Evolutionary conservation across 2,888 invertebrate genomes (phyloP).

Genomic region (Drosophila atripex): DNA sequence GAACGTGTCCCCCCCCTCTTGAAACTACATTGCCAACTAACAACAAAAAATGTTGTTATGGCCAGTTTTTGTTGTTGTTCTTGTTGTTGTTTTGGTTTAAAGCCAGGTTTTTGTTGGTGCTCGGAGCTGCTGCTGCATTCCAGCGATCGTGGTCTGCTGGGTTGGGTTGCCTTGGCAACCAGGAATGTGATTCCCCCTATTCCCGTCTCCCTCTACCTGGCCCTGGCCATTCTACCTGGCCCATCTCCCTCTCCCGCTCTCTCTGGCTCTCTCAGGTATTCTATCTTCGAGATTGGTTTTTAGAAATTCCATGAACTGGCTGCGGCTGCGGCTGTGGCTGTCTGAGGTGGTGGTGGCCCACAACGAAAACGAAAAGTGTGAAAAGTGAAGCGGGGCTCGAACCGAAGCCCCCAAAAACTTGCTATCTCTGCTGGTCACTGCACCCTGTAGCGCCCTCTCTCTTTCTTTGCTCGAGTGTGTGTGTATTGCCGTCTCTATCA

Average conservation of each 20-base stretch:
- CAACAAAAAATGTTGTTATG: conserved; percentile 35
- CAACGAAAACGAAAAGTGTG: conserved; percentile 78
- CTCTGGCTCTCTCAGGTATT: conserved; percentile 22
- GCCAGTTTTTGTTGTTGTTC: conserved; percentile 53
- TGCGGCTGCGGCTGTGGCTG: too few relatives aligned
- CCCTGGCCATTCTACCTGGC: conserved; percentile 6
- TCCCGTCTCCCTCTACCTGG: conserved; percentile 16
- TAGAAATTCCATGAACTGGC: conserved; percentile 59
- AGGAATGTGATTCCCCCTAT: conserved; percentile 58
- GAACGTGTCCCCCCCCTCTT: neutral
- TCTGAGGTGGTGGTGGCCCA: too few relatives aligned
- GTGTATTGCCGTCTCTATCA: conserved; percentile 3
- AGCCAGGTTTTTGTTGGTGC: conserved; percentile 2
- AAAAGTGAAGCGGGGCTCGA: conserved; percentile 71
- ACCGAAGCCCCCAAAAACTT: conserved; percentile 46
- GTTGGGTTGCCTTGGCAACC: conserved; percentile 54
- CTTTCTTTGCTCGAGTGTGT: neutral
- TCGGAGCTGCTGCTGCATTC: conserved; percentile 64
- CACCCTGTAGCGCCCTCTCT: conserved; percentile 1
- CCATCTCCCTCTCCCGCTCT: conserved; percentile 11
- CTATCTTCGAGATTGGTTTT: conserved; percentile 36
- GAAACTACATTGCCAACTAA: conserved; percentile 29
- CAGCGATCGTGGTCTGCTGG: conserved; percentile 40
- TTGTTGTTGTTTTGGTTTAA: conserved; percentile 19
- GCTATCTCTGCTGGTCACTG: conserved; percentile 1